Evolutionary conservation across 2,888 invertebrate species (phyloP).

Genomic region (Drosophila pseudotakahashii): DNA sequence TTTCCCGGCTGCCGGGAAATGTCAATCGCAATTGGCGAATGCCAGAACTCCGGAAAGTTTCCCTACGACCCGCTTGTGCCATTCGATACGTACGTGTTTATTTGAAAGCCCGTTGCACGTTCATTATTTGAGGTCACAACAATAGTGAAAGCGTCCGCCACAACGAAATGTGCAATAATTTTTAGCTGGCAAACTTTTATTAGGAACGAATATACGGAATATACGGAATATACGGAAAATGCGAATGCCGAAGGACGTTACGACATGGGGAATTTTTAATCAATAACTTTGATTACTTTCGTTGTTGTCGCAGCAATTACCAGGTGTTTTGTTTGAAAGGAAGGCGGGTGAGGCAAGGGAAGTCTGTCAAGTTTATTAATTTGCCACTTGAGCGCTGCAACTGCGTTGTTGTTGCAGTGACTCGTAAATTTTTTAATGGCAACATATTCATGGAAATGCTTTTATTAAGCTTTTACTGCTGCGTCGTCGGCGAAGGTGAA

Average conservation of each 20-base stretch:
- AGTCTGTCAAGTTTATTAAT: slow-evolving; percentile 62
- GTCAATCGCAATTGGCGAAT: slow-evolving; percentile 42
- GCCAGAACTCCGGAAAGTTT: slow-evolving; percentile 26
- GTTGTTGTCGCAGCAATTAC: slow-evolving; percentile 40
- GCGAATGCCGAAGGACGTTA: slow-evolving; percentile 14
- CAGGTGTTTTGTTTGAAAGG: not conserved
- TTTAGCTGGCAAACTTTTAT: slow-evolving; percentile 30
- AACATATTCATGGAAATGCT: slow-evolving; percentile 55
- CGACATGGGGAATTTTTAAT: slow-evolving; percentile 51
- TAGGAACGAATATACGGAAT: not conserved
- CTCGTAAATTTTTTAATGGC: slow-evolving; percentile 53
- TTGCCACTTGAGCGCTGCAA: slow-evolving; percentile 7
- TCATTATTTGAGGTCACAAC: slow-evolving; percentile 63
- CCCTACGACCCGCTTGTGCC: slow-evolving; percentile 56
- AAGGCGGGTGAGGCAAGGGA: not conserved
- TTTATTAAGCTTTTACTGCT: slow-evolving; percentile 68
- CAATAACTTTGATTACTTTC: slow-evolving; percentile 65
- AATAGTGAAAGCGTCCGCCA: slow-evolving; percentile 34
- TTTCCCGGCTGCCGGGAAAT: slow-evolving; percentile 10
- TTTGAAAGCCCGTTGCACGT: slow-evolving; percentile 59
- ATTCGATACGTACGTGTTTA: slow-evolving; percentile 71
- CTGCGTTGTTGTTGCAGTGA: slow-evolving; percentile 22
- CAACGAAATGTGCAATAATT: slow-evolving; percentile 56
- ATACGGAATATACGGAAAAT: not conserved
- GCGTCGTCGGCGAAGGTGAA: slow-evolving; percentile 16